These are phyloP conservation scores for Tachypleus tridentatus DNA, from an alignment of 1,140 invertebrate genomes.

Conservation along the genomic window DNA sequence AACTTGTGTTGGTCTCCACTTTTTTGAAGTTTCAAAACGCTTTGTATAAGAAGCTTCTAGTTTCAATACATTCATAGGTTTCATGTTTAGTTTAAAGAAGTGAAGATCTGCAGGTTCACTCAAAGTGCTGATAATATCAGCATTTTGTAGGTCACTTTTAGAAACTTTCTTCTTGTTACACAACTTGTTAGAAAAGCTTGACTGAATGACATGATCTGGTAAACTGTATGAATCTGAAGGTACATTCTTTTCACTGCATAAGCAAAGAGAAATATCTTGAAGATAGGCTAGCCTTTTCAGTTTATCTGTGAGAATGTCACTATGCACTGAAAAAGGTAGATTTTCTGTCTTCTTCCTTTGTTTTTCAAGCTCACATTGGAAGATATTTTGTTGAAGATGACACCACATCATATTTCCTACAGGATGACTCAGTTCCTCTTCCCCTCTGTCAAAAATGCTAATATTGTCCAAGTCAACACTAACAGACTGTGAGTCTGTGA, in stretches of 20 bases:
- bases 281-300: not conserved
- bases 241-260: no score
- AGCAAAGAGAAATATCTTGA: not conserved
- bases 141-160: not conserved
- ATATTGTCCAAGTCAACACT: conserved; percentile 19
- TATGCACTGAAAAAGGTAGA: not conserved
- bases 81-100: conserved; percentile 18
- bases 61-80: conserved; percentile 21
- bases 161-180: not conserved
- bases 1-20: no score
- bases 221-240: not conserved
- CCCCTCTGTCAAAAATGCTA: not conserved
- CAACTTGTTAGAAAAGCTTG: not conserved
- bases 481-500: conserved; percentile 39
- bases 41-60: conserved; percentile 20
- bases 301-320: not conserved
- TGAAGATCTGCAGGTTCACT: conserved; percentile 20
- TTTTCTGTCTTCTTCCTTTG: not conserved
- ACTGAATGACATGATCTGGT: not conserved
- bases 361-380: not conserved
- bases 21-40: conserved; percentile 11
- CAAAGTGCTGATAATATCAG: conserved; percentile 16
- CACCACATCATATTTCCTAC: not conserved
- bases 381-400: not conserved
- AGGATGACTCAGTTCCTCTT: not conserved